Percentiles rank a stretch among this genome's conserved stretches.
These are phyloP conservation scores for Coryphaenoides rupestris DNA, from an alignment of 2,113 vertebrate genomes.

Conservation along the genomic window DNA sequence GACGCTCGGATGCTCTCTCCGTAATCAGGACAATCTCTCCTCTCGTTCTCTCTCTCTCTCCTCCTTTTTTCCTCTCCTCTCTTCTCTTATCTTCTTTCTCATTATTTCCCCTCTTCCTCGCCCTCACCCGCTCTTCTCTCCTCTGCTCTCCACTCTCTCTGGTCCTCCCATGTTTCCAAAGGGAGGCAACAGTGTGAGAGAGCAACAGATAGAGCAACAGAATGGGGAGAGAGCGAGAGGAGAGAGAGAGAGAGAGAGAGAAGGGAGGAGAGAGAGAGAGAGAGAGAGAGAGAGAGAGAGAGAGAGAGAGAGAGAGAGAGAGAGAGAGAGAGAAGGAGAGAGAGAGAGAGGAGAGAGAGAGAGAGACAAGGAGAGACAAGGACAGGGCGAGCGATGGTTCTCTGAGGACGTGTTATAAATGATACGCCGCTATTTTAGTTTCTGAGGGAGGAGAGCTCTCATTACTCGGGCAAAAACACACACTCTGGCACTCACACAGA, in stretches of 20 bases:
- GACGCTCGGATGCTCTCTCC: constrained; percentile 50
- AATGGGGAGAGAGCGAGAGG: too few species aligned
- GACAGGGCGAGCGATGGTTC: constrained; percentile 43
- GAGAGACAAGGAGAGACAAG: constrained; percentile 42
- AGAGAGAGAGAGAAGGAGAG: too few species aligned
- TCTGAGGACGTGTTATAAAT: constrained; percentile 65
- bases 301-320: too few species aligned
- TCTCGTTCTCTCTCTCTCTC: constrained; percentile 22
- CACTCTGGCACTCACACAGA: neutral
- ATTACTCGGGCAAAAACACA: neutral
- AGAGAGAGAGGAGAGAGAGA: constrained; percentile 11
- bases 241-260: constrained; percentile 19
- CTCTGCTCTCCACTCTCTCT: neutral
- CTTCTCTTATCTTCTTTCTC: constrained; percentile 6
- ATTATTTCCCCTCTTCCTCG: too few species aligned
- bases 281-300: too few species aligned
- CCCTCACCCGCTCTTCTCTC: too few species aligned
- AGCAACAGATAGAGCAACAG: too few species aligned
- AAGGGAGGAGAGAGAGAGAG: too few species aligned
- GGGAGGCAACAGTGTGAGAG: constrained; percentile 12
- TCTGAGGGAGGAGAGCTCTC: constrained; percentile 36
- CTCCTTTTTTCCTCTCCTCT: neutral
- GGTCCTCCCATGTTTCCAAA: constrained; percentile 30
- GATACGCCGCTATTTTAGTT: constrained; percentile 65
- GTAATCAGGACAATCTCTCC: constrained; percentile 64